Base-by-base conservation (phyloP, 2,113 vertebrate species). In the Gymnocephalus cernua region DNA sequence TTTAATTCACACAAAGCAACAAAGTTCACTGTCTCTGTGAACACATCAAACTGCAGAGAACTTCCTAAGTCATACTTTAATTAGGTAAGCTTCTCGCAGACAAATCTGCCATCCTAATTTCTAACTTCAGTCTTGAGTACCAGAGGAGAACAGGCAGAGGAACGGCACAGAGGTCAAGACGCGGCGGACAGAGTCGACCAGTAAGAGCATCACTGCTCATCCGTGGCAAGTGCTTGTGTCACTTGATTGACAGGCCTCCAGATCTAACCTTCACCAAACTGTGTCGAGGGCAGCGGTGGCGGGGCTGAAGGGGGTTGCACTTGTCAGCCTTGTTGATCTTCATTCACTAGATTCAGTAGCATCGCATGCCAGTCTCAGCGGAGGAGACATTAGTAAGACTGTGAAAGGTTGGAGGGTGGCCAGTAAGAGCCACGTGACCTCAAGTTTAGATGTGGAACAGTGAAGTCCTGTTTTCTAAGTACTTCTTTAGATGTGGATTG, bases 211-310 rank as follows among this genome's bases (percentile, higher is more conserved):
- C 91, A 93, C 61, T 18, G 82, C 90, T 93, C 90, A 82, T 90
- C 86, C 61, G 59, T 54, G 6, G 67, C 89, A 11, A 94, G 70
- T 73, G 61, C 80, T 93, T 93, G 78, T 93, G 94, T 93, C 90
- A 89, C 78, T 93, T 94, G 93, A 94, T 74, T 93, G 93, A 93
- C 90, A 84, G 90, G 84, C 82, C 75, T 83, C 77, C 83, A 89
- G 86, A 92, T 94, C 79, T 93, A 92, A 93, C 90, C 93, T 92
- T 93, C 92, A 88, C 77, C 79, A 79, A 88, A 86, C 71, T 92
- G 92, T 93, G 93, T 94, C 77, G 83, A 91, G 89, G 91, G 86
- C 93, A 80, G 83, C 59, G 56, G 78, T 67, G 54, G 86, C 29
- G 18, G 32, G 68, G 85, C 85, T 81, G 89, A 90, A 77, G 86